Conservation (phyloP, 2,113 vertebrate genomes). For the Lepus americanus region DNA sequence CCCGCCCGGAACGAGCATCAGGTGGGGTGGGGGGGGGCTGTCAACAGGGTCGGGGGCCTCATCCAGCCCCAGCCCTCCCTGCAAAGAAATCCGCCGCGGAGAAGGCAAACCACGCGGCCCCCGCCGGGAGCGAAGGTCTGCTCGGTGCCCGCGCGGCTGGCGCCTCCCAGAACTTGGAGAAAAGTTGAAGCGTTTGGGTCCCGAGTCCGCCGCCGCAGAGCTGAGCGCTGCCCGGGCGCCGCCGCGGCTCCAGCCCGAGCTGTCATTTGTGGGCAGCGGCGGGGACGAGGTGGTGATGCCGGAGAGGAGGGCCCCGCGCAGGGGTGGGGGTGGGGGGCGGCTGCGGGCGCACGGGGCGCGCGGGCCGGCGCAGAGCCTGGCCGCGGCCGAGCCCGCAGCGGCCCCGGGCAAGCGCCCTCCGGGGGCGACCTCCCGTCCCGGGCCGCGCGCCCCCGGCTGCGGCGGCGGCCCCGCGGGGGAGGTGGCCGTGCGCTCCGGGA, state of each 20-base stretch:
- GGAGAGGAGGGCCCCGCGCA: neutral
- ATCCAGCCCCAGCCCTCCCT: neutral
- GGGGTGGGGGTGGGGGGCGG: neutral
- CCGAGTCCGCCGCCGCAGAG: neutral
- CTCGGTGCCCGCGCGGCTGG: constrained; percentile 12
- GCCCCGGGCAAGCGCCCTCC: constrained; percentile 60
- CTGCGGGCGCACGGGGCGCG: neutral
- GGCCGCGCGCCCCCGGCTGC: constrained; percentile 23
- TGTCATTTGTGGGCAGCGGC: constrained; percentile 75
- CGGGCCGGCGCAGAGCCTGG: neutral
- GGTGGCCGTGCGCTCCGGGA: neutral
- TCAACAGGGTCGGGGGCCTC: neutral
- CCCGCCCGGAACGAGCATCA: constrained; percentile 57
- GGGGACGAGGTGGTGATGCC: constrained; percentile 29
- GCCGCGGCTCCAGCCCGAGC: constrained; percentile 44
- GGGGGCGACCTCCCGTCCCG: neutral
- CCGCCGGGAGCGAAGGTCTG: neutral
- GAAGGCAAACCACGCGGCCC: neutral
- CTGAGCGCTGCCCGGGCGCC: neutral
- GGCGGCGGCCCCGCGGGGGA: neutral
- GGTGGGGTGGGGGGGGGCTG: constrained; percentile 48
- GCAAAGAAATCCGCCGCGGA: neutral
- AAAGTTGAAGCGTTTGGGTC: constrained; percentile 68
- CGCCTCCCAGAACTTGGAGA: constrained; percentile 70
- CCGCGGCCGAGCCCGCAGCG: neutral